A percentile compares a stretch with the other conserved stretches of the same genome.
phyloP scores from a whole-genome alignment of 2,113 vertebrate genomes.

The Pelmatolapia mariae region DNA sequence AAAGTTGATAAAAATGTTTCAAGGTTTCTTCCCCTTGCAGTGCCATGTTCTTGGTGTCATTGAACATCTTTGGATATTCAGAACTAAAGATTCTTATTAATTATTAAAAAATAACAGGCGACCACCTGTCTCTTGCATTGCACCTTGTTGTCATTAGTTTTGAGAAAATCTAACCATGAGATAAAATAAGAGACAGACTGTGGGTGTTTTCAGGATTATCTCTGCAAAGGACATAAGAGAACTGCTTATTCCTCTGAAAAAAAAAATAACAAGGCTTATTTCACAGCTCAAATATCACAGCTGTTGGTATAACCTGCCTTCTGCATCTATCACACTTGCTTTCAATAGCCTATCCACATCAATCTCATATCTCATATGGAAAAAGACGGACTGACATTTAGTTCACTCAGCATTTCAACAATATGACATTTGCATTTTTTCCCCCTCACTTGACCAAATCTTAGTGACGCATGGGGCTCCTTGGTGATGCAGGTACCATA shows the following conservation, averaged over 20 bases:
- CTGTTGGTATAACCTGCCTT: conserved; percentile 57
- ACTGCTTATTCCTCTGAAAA: conserved; percentile 31
- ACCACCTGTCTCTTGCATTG: conserved; percentile 15
- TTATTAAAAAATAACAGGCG: conserved; percentile 29
- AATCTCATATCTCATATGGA: conserved; percentile 54
- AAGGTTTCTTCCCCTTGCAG: neutral
- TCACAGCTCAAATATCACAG: conserved; percentile 61
- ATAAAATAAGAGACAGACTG: conserved; percentile 37
- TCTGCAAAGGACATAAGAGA: conserved; percentile 46
- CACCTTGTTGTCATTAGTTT: neutral
- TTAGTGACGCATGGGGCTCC: neutral
- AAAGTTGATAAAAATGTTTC: conserved; percentile 7
- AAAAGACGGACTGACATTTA: conserved; percentile 65
- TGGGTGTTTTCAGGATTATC: conserved; percentile 42
- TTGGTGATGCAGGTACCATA: neutral
- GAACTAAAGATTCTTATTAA: conserved; percentile 13
- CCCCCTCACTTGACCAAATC: conserved; percentile 52
- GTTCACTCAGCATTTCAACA: conserved; percentile 60
- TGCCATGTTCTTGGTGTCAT: neutral
- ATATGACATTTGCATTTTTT: conserved; percentile 68
- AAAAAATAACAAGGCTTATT: conserved; percentile 34
- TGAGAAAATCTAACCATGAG: neutral
- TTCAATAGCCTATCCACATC: conserved; percentile 43
- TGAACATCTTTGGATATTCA: conserved; percentile 7
- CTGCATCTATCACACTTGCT: conserved; percentile 45